Percentiles rank a stretch among this genome's conserved stretches.
Conservation (phyloP, 2,113 vertebrate genomes). For the Xenopus laevis region DNA sequence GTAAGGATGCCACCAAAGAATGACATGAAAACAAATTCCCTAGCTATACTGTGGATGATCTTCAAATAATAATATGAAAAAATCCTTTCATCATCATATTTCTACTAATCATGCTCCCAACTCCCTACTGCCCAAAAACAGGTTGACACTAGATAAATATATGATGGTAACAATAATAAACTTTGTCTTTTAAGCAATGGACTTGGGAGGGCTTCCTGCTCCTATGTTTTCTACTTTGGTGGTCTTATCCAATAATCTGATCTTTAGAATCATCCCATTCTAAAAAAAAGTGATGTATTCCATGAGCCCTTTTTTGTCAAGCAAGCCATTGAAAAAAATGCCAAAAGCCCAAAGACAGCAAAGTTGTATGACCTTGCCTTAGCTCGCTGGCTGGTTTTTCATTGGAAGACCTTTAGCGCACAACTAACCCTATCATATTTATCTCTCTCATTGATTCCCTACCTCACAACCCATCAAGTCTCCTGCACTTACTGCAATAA, state of each 20-base stretch:
- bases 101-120: no score
- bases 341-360: constrained; percentile 1
- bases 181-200: no score
- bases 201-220: no score
- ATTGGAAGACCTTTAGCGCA: neutral
- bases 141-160: no score
- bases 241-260: constrained; percentile 26
- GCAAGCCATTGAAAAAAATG: constrained; percentile 5
- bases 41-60: no score
- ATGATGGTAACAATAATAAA: no score
- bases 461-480: constrained; percentile 9
- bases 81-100: no score
- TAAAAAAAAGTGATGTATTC: constrained; percentile 5
- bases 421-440: constrained; percentile 11
- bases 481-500: constrained; percentile 13
- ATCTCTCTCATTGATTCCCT: neutral
- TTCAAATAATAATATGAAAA: no score
- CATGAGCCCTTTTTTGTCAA: constrained; percentile 8
- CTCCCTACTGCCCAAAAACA: no score
- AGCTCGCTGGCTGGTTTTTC: neutral
- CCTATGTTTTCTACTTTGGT: constrained; percentile 19
- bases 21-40: no score
- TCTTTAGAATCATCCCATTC: constrained; percentile 35
- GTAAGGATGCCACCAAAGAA: no score
- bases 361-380: constrained; percentile 16